Evolutionary conservation across 2,797 vertebrate species (phyloP).

Genomic region (Rhynchotus rufescens): DNA sequence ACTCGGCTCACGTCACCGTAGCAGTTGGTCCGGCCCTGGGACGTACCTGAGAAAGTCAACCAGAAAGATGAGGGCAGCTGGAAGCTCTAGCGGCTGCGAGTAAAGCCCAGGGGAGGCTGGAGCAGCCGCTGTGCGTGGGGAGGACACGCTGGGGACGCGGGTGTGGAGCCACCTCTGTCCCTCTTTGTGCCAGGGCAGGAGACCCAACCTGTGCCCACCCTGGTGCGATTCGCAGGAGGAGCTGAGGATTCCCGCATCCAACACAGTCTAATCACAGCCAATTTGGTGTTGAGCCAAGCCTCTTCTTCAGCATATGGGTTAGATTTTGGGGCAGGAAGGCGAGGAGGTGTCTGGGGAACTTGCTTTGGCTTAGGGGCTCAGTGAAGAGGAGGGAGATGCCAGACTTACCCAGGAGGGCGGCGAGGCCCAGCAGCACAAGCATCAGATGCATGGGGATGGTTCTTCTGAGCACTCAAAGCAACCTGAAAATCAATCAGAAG

Average conservation of each 20-base stretch:
- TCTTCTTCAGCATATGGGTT: neutral
- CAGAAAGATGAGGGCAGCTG: accelerated
- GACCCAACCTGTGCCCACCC: neutral
- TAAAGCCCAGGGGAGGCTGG: neutral
- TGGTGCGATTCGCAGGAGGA: neutral
- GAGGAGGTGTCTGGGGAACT: accelerated
- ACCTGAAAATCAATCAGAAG: neutral
- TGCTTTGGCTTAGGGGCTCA: neutral
- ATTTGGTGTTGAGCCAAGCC: neutral
- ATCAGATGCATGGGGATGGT: neutral
- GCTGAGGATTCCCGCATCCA: neutral
- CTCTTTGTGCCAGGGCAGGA: neutral
- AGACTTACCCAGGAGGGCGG: constrained; percentile 56
- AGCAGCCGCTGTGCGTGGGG: too few species aligned
- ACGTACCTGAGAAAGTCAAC: neutral
- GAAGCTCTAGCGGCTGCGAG: neutral
- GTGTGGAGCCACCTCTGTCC: neutral
- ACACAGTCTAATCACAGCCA: neutral
- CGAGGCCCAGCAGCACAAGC: constrained; percentile 44
- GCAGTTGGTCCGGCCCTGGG: neutral
- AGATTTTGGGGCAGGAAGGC: neutral
- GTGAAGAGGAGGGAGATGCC: neutral
- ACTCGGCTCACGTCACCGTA: constrained; percentile 50
- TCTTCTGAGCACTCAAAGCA: neutral
- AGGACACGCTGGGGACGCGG: accelerated